Base-by-base conservation (phyloP, 2,888 invertebrate genomes). In the Bedellia somnulentella region DNA sequence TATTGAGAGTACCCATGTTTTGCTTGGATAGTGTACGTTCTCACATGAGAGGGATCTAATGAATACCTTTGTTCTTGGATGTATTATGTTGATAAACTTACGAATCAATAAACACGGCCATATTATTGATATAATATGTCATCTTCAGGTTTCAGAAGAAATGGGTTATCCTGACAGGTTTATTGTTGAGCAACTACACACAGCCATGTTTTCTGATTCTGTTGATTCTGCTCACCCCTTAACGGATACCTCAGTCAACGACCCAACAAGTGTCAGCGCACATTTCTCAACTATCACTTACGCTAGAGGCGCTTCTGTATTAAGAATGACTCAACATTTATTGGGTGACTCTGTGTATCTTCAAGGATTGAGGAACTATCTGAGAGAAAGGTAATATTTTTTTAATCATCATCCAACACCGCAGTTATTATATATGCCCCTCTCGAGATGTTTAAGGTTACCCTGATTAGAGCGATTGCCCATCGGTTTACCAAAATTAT, bases 221-320 rank as follows among this genome's bases (percentile, higher is more conserved):
- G 50, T 76, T 0, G 55, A 57, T 9, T 46, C 52, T 4, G 79
- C 81, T 0, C 80, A 82, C 38, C 68, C 89, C 0, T 61, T 89
- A 37, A 82, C 79, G 1, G 55, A 80, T 32, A 47, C 53, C 0
- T 42, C 43, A 2, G 83, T 84, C 0, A 62, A 60, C n/a, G 76
- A 79, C 5, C 83, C 85, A 0, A 36, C 51, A 0, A 75, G 82
- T 37, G 80, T 87, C 4, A 57, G 61, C 9, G 63, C 54, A 1
- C 82, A 83, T 49, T 89, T 89, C 46, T 83, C 83, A 26, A 63
- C 63, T 9, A 85, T 88, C 36, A 81, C 85, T 0, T 89, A 88
- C 38, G 80, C 80, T 14, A 87, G 86, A 56, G 86, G 83, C 1
- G 80, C 71, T 2, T 38, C 73, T 0, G 56, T 86, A 3, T 61